Percentiles rank a stretch among this genome's conserved stretches.
These are phyloP conservation scores for Gerris buenoi DNA, from an alignment of 1,140 invertebrate species.

Conservation along the genomic window DNA sequence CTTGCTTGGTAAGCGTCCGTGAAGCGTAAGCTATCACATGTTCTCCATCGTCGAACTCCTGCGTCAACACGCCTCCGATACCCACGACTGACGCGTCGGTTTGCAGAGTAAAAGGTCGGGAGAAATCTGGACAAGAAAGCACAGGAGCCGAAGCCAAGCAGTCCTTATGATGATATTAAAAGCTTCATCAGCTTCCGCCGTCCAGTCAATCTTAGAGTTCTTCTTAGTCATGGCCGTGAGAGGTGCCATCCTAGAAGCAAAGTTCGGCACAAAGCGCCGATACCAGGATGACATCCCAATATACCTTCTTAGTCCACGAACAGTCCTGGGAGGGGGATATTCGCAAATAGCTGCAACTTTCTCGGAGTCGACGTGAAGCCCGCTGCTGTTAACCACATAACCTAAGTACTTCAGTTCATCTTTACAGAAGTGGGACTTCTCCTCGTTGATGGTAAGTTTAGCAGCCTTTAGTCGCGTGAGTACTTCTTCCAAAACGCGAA, in stretches of 20 bases:
- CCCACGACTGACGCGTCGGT: conserved; percentile 24
- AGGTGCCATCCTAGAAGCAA: conserved; percentile 27
- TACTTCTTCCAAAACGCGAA: conserved; percentile 17
- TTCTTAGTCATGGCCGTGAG: conserved; percentile 13
- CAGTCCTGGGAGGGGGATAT: conserved; percentile 24
- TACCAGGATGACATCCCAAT: conserved; percentile 32
- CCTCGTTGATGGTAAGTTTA: conserved; percentile 23
- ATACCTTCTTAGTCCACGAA: conserved; percentile 30
- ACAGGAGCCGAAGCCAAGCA: conserved; percentile 16
- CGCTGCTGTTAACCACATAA: conserved; percentile 3
- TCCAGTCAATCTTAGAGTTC: not conserved
- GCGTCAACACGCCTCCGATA: conserved; percentile 23
- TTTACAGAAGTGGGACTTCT: no score
- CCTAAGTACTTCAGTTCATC: conserved; percentile 13
- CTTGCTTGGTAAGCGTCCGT: conserved; percentile 24
- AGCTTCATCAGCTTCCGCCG: conserved; percentile 6
- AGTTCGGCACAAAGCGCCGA: conserved; percentile 31
- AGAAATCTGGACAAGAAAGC: conserved; percentile 22
- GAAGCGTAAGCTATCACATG: conserved; percentile 31
- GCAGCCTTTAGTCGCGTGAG: conserved; percentile 19
- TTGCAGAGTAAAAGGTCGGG: conserved; percentile 21
- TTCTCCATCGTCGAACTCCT: conserved; percentile 19
- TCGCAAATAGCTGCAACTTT: conserved; percentile 15
- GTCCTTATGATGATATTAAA: conserved; percentile 22
- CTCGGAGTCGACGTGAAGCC: conserved; percentile 4